Conservation (phyloP, 2,888 invertebrate species). For the Pyrocoelia pectoralis region DNA sequence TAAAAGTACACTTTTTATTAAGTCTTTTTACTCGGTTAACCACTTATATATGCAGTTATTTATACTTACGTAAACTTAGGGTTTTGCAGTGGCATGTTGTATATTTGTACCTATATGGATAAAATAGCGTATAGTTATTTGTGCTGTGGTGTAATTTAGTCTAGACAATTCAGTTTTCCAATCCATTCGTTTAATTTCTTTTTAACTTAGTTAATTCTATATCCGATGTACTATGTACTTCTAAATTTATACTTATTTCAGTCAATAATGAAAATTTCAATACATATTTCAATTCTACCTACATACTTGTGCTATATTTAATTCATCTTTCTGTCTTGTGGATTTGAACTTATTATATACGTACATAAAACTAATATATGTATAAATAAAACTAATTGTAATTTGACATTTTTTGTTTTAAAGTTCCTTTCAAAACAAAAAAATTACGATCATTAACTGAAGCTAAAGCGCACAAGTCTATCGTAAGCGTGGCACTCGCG, state of each 20-base stretch:
- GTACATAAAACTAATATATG: constrained; percentile 61
- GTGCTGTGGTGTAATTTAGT: constrained; percentile 64
- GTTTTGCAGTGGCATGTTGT: constrained; percentile 58
- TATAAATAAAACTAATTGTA: constrained; percentile 62
- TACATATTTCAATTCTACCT: constrained; percentile 31
- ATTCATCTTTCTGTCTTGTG: constrained; percentile 58
- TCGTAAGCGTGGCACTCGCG: not conserved
- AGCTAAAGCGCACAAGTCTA: not conserved
- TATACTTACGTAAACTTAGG: constrained; percentile 53
- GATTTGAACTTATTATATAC: constrained; percentile 59
- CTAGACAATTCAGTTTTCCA: constrained; percentile 56
- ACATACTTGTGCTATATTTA: constrained; percentile 38
- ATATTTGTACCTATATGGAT: constrained; percentile 63
- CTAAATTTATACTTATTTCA: constrained; percentile 24
- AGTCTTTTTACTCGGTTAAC: constrained; percentile 42
- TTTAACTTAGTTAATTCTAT: constrained; percentile 24
- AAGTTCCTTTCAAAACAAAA: not conserved
- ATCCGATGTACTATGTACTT: constrained; percentile 16
- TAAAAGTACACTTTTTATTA: constrained; percentile 20
- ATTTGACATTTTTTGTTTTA: constrained; percentile 43
- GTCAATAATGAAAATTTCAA: constrained; percentile 16
- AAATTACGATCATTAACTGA: not conserved
- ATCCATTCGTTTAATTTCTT: constrained; percentile 38
- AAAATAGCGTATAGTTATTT: constrained; percentile 61
- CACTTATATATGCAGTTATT: constrained; percentile 48